phyloP scores from a whole-genome alignment of 2,888 invertebrate genomes.

The Hypolimnas misippus region DNA sequence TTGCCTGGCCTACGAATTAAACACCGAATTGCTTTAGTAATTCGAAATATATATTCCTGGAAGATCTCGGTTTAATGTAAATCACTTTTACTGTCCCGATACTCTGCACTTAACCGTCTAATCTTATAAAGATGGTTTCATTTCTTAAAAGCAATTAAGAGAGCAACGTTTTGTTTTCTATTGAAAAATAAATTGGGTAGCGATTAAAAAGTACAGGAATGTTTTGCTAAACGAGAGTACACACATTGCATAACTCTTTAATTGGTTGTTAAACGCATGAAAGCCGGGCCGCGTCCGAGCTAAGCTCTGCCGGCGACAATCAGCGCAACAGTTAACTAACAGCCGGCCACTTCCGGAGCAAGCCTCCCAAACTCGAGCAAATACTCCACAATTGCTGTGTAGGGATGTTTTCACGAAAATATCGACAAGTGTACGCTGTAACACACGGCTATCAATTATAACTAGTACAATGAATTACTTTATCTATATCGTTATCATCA shows the following conservation, averaged over 20 bases:
- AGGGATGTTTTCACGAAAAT: constrained; percentile 49
- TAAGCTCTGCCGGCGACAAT: constrained; percentile 57
- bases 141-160: constrained; percentile 12
- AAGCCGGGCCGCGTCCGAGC: constrained; percentile 38
- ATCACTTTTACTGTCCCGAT: constrained; percentile 81
- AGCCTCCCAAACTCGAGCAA: constrained; percentile 76
- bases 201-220: constrained; percentile 9
- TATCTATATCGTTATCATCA: too few relatives aligned
- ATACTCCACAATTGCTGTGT: constrained; percentile 73
- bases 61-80: constrained; percentile 77
- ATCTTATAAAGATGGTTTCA: constrained; percentile 30
- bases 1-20: constrained; percentile 82
- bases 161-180: background rate
- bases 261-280: constrained; percentile 43
- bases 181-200: background rate
- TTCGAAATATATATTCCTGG: constrained; percentile 80
- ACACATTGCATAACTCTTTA: constrained; percentile 36
- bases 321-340: constrained; percentile 80
- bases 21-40: constrained; percentile 82
- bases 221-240: constrained; percentile 14
- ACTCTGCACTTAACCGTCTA: constrained; percentile 46
- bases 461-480: too few relatives aligned
- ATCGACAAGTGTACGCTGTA: constrained; percentile 11
- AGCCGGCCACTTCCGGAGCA: constrained; percentile 76
- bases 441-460: too few relatives aligned